These are phyloP conservation scores for Drosophila macrothrix DNA, from an alignment of 2,888 invertebrate species.

Conservation along the genomic window DNA sequence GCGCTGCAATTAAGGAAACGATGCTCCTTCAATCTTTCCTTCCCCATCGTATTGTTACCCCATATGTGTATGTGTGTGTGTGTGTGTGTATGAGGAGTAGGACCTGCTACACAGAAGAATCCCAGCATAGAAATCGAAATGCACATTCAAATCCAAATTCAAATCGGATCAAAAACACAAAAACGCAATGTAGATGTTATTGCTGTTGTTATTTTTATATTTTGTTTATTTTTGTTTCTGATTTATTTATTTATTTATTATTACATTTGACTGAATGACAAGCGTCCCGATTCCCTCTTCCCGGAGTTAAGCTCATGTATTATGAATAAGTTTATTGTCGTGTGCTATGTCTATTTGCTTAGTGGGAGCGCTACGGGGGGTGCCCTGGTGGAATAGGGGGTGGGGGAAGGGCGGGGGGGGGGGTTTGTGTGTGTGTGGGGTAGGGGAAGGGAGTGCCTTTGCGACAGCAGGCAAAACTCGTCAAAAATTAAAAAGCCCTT, in stretches of 20 bases:
- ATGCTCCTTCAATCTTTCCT: not conserved
- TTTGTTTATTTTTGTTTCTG: conserved; percentile 30
- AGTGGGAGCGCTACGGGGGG: conserved; percentile 24
- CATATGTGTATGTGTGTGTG: not conserved
- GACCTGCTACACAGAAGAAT: not conserved
- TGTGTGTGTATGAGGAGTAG: not conserved
- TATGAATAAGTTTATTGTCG: conserved; percentile 74
- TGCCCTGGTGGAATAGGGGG: not conserved
- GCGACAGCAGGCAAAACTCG: conserved; percentile 22
- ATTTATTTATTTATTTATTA: conserved; percentile 75
- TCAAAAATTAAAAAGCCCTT: conserved; percentile 54
- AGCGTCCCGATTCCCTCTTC: conserved; percentile 11
- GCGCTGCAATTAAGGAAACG: no score
- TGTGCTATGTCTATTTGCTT: conserved; percentile 52
- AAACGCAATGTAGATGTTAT: conserved; percentile 1
- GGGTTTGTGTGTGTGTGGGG: not conserved
- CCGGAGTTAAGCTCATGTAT: conserved; percentile 60
- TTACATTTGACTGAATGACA: conserved; percentile 72
- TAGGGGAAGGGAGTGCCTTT: not conserved
- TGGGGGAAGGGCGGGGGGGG: not conserved
- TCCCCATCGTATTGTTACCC: not conserved
- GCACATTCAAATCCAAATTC: conserved; percentile 11
- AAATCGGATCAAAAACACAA: conserved; percentile 6
- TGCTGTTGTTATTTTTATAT: not conserved
- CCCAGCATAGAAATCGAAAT: not conserved